Percentiles rank a stretch among this genome's conserved stretches.
Evolutionary conservation across 2,888 invertebrate genomes (phyloP).

Genomic region (Adela reaumurella): DNA sequence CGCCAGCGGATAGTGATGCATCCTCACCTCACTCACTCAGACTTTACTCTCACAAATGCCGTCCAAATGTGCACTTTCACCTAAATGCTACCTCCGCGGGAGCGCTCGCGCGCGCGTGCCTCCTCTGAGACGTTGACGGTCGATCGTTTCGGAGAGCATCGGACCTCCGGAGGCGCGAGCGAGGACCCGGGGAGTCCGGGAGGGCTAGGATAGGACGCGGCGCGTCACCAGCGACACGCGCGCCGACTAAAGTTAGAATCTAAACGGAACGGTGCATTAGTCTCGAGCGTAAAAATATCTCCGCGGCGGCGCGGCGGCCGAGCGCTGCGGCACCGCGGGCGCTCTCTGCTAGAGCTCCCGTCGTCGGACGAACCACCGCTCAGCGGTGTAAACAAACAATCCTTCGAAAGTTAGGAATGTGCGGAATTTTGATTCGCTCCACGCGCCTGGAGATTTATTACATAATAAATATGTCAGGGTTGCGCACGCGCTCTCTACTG

Average conservation of each 20-base stretch:
- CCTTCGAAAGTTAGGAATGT: background rate
- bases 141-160: background rate
- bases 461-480: background rate
- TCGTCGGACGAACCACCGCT: no score
- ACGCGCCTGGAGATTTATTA: background rate
- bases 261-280: background rate
- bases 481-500: background rate
- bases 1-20: conserved; percentile 73
- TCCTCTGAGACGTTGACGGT: no score
- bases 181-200: no score
- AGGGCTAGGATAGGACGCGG: no score
- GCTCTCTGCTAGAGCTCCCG: background rate
- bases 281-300: background rate
- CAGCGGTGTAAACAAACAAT: background rate
- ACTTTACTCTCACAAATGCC: conserved; percentile 14
- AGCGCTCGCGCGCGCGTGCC: no score
- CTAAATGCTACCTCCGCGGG: no score
- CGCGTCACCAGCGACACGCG: background rate
- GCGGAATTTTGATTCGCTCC: background rate
- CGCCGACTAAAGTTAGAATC: background rate
- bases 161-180: background rate
- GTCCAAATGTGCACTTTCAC: no score
- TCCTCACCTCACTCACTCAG: conserved; percentile 24
- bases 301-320: background rate
- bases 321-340: background rate